Base-by-base conservation (phyloP, 2,888 invertebrate genomes). In the Diogma glabrata region DNA sequence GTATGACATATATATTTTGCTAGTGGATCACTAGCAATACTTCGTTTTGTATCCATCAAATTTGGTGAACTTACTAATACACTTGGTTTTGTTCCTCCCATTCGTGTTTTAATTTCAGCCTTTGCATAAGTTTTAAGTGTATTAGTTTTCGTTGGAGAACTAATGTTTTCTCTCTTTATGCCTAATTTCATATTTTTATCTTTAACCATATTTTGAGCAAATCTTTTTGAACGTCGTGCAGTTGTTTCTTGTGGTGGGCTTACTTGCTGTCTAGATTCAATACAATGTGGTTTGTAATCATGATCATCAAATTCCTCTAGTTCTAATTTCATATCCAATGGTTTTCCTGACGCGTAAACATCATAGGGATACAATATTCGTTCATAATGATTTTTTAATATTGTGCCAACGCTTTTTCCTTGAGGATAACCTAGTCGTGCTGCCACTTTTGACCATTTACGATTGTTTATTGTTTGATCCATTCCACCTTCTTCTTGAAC, bases 1-100 rank as follows among this genome's bases (percentile, higher is more conserved):
- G 87, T 86, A 64, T 87, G 89, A 67, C 95, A 95, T 65, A 93
- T 85, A 69, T 94, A 94, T 65, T 92, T 90, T 47, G 93, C 91
- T 59, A 94, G 72, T 81, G 91, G 70, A 55, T 72, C 70, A 3
- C 55, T 9, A 24, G n/a, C 23, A 2, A 26, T 24, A 6, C 46
- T n/a, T 8, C 46, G 46, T 22, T 24, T 46, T 16, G 16, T 48
- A 47, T 46, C 16, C n/a, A n/a, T n/a, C n/a, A n/a, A n/a, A n/a
- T n/a, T n/a, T n/a, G n/a, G n/a, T 10, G 16, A 4, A 26, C n/a
- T 33, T 50, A 19, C 43, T 19, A 26, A 51, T n/a, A n/a, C n/a
- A n/a, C n/a, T n/a, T n/a, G n/a, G n/a, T n/a, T n/a, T n/a, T n/a
- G n/a, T n/a, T n/a, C n/a, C n/a, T 10, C n/a, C 45, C 47, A 53